A percentile compares a stretch with the other conserved stretches of the same genome.
Conservation (phyloP, 2,888 invertebrate species). For the Cataglyphis albicans region DNA sequence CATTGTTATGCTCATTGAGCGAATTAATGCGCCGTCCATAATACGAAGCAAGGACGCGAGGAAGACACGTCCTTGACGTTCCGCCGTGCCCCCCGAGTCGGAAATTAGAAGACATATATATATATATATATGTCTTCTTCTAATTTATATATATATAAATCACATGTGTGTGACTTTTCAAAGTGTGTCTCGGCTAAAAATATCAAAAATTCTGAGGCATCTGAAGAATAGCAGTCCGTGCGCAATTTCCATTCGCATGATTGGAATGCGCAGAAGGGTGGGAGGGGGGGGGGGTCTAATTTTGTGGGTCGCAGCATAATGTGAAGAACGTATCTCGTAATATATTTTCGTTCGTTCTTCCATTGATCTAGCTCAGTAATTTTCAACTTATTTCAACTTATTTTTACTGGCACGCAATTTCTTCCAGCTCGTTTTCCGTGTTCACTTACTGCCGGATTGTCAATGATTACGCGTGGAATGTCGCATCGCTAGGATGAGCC, state of each 20-base stretch:
- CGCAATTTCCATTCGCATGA: constrained; percentile 14
- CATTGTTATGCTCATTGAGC: constrained; percentile 75
- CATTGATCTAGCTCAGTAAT: neutral
- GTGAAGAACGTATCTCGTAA: neutral
- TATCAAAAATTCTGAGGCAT: neutral
- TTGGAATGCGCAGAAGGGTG: neutral
- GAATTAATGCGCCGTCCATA: constrained; percentile 74
- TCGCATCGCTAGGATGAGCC: constrained; percentile 71
- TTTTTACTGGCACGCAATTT: too few species aligned
- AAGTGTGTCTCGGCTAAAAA: neutral
- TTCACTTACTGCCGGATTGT: constrained; percentile 75
- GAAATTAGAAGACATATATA: neutral
- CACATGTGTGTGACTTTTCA: too few species aligned
- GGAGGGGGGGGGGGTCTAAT: neutral
- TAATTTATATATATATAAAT: too few species aligned
- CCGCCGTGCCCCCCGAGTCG: constrained; percentile 11
- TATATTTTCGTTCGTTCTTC: neutral
- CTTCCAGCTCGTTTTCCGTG: neutral
- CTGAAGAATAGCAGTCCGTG: too few species aligned
- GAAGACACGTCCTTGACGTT: constrained; percentile 72
- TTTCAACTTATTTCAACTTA: too few species aligned
- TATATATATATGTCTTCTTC: too few species aligned
- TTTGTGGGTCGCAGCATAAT: constrained; percentile 1
- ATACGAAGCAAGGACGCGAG: constrained; percentile 71
- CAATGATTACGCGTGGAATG: constrained; percentile 75